A percentile compares a stretch with the other conserved stretches of the same genome.
Conservation (phyloP, 2,113 vertebrate species). For the Mormyrus lacerda region DNA sequence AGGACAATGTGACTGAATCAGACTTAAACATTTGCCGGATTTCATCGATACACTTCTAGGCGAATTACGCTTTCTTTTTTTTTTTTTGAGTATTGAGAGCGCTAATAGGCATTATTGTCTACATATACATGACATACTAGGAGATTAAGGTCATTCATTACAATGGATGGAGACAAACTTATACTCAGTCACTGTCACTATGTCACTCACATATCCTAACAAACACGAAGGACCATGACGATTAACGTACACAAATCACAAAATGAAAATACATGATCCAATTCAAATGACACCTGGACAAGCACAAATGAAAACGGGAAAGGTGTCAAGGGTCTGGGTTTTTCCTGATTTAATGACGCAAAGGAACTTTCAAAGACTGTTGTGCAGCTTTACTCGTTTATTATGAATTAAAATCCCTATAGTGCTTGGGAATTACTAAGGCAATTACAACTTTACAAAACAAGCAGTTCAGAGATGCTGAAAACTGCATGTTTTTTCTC, state of each 20-base stretch:
- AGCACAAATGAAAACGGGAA: not conserved
- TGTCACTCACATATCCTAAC: not conserved
- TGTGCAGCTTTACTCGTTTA: not conserved
- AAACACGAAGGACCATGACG: slow-evolving; percentile 15
- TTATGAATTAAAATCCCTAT: not conserved
- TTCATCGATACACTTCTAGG: not conserved
- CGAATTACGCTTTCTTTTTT: not conserved
- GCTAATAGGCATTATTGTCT: not conserved
- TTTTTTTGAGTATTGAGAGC: not conserved
- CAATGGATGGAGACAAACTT: not conserved
- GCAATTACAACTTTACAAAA: not conserved
- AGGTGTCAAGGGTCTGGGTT: not conserved
- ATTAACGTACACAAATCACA: not conserved
- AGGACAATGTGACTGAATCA: slow-evolving; percentile 21
- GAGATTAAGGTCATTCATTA: not conserved
- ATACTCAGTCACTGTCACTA: not conserved
- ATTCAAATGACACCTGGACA: not conserved
- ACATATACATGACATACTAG: not conserved
- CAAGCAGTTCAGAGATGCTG: not conserved
- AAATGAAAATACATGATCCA: not conserved
- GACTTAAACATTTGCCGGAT: not conserved
- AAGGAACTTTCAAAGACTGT: not conserved
- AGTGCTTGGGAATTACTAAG: not conserved
- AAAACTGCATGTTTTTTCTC: not conserved
- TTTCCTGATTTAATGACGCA: not conserved